Evolutionary conservation across 2,113 vertebrate species (phyloP).

Genomic region (Colius striatus): DNA sequence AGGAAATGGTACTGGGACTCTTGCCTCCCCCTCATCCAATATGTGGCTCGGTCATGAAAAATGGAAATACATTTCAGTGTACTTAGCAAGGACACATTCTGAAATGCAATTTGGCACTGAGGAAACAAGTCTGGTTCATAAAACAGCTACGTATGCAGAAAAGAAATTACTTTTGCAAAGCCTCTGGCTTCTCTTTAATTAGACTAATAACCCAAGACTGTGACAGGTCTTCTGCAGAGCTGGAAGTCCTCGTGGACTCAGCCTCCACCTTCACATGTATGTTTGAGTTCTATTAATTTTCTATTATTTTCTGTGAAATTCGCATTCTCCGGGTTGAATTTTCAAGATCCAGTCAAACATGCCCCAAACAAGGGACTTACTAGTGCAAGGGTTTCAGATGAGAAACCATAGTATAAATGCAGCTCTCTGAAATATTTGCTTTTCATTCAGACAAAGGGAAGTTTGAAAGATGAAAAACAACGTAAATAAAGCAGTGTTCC

Average conservation of each 20-base stretch:
- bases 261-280: background rate
- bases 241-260: slow-evolving; percentile 6
- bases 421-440: background rate
- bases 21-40: slow-evolving; percentile 50
- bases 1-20: slow-evolving; percentile 48
- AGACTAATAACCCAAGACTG: slow-evolving; percentile 3
- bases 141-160: background rate
- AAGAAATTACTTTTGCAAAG: slow-evolving; percentile 56
- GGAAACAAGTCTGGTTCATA: slow-evolving; percentile 31
- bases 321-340: background rate
- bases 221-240: slow-evolving; percentile 27
- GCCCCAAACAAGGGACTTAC: background rate
- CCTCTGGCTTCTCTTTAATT: slow-evolving; percentile 40
- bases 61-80: slow-evolving; percentile 51
- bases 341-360: background rate
- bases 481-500: background rate
- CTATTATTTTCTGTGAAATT: background rate
- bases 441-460: background rate
- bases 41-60: slow-evolving; percentile 34
- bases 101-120: slow-evolving; percentile 40
- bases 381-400: background rate
- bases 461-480: background rate
- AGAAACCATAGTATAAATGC: background rate
- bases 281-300: background rate
- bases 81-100: slow-evolving; percentile 52